phyloP scores from a whole-genome alignment of 1,140 invertebrate species.

The Aleiodes sp. region DNA sequence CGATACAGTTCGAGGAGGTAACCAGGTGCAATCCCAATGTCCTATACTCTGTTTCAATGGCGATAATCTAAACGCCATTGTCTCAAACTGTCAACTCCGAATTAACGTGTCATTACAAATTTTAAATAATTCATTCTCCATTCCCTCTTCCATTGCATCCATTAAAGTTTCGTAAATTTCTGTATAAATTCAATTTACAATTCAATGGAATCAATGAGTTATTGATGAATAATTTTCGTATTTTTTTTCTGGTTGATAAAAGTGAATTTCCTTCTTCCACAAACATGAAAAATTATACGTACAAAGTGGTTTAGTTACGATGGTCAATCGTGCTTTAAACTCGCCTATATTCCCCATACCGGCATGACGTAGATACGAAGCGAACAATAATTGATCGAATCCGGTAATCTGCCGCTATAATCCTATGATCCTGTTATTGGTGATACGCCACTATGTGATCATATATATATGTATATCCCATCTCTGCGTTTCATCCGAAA shows the following conservation, averaged over 20 bases:
- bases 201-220: no score
- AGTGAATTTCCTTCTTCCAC: no score
- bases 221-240: no score
- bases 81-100: conserved; percentile 10
- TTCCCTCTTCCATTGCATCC: no score
- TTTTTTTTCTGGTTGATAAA: no score
- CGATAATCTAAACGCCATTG: conserved; percentile 24
- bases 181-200: no score
- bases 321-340: conserved; percentile 2
- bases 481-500: neutral
- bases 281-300: neutral
- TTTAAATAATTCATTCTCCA: neutral
- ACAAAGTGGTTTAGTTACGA: neutral
- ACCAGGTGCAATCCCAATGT: conserved; percentile 16
- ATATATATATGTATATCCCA: neutral
- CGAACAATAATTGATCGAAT: conserved; percentile 52
- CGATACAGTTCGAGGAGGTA: conserved; percentile 44
- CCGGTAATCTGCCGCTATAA: conserved; percentile 48
- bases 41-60: conserved; percentile 6
- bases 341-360: conserved; percentile 8
- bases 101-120: neutral
- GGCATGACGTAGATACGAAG: conserved; percentile 50
- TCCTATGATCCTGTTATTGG: conserved; percentile 51
- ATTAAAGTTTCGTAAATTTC: no score
- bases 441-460: conserved; percentile 35